Percentiles rank a stretch among this genome's conserved stretches.
phyloP scores from a whole-genome alignment of 2,888 invertebrate species.

The Euzophera pinguis region DNA sequence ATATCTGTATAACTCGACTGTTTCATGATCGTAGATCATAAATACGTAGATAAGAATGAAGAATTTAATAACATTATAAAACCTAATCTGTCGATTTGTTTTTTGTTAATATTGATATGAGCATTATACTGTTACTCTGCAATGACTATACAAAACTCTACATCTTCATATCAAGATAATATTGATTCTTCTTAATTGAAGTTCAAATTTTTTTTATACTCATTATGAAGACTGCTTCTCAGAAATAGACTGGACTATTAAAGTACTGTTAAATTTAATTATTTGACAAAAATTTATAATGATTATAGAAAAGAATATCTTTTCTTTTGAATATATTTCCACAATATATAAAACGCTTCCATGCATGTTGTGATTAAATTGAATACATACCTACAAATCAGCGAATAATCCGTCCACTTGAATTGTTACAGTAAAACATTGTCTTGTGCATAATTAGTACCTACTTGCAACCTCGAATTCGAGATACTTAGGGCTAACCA shows the following conservation, averaged over 20 bases:
- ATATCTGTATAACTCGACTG: slow-evolving; percentile 37
- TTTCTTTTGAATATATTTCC: not conserved
- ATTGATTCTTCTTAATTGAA: no score
- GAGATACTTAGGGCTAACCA: not conserved
- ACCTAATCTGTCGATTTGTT: not conserved
- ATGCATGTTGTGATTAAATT: slow-evolving; percentile 35
- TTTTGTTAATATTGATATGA: no score
- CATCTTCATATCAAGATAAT: no score
- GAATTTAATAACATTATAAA: not conserved
- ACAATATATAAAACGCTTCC: slow-evolving; percentile 28
- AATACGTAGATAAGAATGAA: not conserved
- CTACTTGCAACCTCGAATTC: slow-evolving; percentile 5
- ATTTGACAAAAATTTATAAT: no score
- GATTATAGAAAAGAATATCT: not conserved
- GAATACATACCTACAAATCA: slow-evolving; percentile 32
- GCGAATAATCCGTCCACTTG: slow-evolving; percentile 71
- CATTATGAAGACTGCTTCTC: no score
- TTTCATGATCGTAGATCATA: slow-evolving; percentile 12
- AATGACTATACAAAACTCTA: no score
- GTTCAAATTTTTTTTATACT: no score
- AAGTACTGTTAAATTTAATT: no score
- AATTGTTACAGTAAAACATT: slow-evolving; percentile 31
- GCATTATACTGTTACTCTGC: no score
- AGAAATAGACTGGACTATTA: no score
- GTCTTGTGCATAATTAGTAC: slow-evolving; percentile 18